These are phyloP conservation scores for Atta colombica DNA, from an alignment of 1,140 invertebrate species.

Conservation along the genomic window DNA sequence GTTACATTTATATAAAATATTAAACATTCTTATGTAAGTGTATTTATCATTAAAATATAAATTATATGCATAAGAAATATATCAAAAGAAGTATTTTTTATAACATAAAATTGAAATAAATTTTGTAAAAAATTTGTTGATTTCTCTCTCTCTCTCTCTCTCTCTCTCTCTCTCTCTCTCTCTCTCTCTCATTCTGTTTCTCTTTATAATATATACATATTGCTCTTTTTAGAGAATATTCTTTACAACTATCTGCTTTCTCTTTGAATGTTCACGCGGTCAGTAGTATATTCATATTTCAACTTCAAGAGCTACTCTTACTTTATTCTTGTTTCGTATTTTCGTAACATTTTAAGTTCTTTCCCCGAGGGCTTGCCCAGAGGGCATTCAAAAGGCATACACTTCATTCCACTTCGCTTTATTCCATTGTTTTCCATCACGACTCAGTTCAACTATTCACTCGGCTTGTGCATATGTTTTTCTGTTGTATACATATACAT, in stretches of 20 bases:
- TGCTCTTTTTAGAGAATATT: slow-evolving; percentile 52
- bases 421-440: slow-evolving; percentile 61
- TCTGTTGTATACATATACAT: slow-evolving; percentile 34
- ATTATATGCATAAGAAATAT: slow-evolving; percentile 12
- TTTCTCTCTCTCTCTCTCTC: not conserved
- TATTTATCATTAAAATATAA: slow-evolving; percentile 14
- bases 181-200: slow-evolving; percentile 32
- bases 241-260: slow-evolving; percentile 45
- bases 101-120: not conserved
- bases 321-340: slow-evolving; percentile 61
- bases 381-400: slow-evolving; percentile 53
- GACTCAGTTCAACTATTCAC: slow-evolving; percentile 58
- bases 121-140: not conserved
- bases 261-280: slow-evolving; percentile 56
- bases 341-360: slow-evolving; percentile 63
- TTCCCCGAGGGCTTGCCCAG: slow-evolving; percentile 50
- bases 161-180: not conserved
- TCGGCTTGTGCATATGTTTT: slow-evolving; percentile 47
- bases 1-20: not conserved
- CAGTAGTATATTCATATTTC: slow-evolving; percentile 63
- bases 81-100: not conserved
- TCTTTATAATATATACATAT: slow-evolving; percentile 39
- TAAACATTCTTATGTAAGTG: not conserved
- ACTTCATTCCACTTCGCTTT: slow-evolving; percentile 61
- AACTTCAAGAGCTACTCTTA: slow-evolving; percentile 62